Evolutionary conservation across 2,797 vertebrate species (phyloP).

Genomic region (Sebastolobus alascanus): DNA sequence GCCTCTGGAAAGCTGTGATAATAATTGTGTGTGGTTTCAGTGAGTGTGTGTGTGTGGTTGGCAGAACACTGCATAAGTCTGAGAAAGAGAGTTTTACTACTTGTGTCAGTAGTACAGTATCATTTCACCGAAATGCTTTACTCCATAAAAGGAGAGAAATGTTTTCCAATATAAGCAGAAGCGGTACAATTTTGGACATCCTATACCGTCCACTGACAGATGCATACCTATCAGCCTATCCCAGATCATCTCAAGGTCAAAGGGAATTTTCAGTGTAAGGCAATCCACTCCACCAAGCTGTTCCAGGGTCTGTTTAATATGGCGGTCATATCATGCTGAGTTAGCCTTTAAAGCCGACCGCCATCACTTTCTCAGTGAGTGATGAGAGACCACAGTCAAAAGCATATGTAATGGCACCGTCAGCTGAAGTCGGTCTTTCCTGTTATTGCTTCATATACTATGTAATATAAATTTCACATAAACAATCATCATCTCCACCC

Average conservation of each 20-base stretch:
- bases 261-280: slow-evolving; percentile 53
- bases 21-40: slow-evolving; percentile 61
- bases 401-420: slow-evolving; percentile 59
- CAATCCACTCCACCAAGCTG: slow-evolving; percentile 41
- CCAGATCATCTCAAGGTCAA: slow-evolving; percentile 73
- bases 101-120: slow-evolving; percentile 52
- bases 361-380: slow-evolving; percentile 64
- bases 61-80: slow-evolving; percentile 35
- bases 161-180: slow-evolving; percentile 65
- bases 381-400: slow-evolving; percentile 72
- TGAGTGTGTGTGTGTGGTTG: slow-evolving; percentile 23
- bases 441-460: slow-evolving; percentile 61
- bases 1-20: slow-evolving; percentile 78
- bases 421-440: slow-evolving; percentile 63
- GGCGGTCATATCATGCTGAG: slow-evolving; percentile 71
- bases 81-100: slow-evolving; percentile 66
- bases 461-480: slow-evolving; percentile 66
- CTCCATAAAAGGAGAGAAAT: slow-evolving; percentile 56
- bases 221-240: slow-evolving; percentile 53
- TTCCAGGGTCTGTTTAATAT: slow-evolving; percentile 67
- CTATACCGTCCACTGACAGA: slow-evolving; percentile 54
- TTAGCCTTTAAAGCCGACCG: slow-evolving; percentile 68
- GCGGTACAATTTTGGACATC: slow-evolving; percentile 40
- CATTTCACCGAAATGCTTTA: slow-evolving; percentile 54
- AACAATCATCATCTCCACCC: slow-evolving; percentile 72